Evolutionary conservation across 1,140 invertebrate genomes (phyloP).

Genomic region (Carposina sasakii): DNA sequence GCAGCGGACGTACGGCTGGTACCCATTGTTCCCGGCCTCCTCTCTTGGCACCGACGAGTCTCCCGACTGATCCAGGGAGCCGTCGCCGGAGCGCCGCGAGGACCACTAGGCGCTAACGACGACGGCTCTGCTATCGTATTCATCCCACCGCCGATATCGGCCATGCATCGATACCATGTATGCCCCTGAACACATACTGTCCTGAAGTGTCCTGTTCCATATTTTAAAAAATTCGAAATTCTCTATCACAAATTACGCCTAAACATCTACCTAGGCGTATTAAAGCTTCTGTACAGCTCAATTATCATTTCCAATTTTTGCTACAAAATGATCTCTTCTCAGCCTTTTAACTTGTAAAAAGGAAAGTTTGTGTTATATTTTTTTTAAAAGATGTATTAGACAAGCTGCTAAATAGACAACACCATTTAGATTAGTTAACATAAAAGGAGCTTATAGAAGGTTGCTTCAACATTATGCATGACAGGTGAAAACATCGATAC

Average conservation of each 20-base stretch:
- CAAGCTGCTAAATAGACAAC: no score
- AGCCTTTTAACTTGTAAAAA: no score
- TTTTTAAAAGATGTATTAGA: no score
- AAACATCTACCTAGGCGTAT: neutral
- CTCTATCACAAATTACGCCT: no score
- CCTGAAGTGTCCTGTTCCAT: no score
- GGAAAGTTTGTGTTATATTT: no score
- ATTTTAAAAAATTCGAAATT: no score
- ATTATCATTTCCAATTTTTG: neutral
- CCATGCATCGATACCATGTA: no score
- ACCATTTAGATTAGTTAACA: conserved; percentile 19
- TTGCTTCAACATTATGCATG: conserved; percentile 23
- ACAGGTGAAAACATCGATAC: no score
- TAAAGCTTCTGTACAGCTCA: neutral
- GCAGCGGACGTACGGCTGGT: conserved; percentile 88
- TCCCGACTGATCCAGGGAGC: conserved; percentile 66
- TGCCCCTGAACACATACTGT: no score
- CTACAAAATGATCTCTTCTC: neutral
- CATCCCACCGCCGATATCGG: no score
- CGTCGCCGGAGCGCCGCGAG: conserved; percentile 62
- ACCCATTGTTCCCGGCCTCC: conserved; percentile 85
- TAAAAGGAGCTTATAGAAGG: conserved; percentile 28
- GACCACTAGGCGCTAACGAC: conserved; percentile 41
- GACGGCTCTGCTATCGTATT: conserved; percentile 41
- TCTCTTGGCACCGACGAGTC: conserved; percentile 60